Base-by-base conservation (phyloP, 2,113 vertebrate genomes). In the Calonectris borealis region DNA sequence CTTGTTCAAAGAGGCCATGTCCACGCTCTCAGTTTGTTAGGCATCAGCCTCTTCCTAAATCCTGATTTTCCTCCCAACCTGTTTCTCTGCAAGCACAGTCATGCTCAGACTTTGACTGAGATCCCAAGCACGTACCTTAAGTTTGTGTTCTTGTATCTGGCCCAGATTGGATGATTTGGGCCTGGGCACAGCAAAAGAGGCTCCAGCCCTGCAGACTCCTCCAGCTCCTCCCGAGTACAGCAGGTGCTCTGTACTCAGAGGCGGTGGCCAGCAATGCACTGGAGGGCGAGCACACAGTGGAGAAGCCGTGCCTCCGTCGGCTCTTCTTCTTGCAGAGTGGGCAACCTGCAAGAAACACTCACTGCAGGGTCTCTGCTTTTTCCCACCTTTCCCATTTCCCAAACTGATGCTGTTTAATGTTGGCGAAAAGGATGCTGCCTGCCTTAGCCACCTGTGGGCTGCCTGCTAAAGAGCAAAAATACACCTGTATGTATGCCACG, bases 281-380 rank as follows among this genome's bases (percentile, higher is more conserved):
- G 27, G 17, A 22, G 8, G 21, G 42, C 7, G 1, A 82, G 27
- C 25, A 29, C 27, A 34, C 24, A 27, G 73, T 1, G 0, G 17
- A 57, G 51, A 13, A 70, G 21, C 46, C 3, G 2, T 29, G 19
- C 13, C 52, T 51, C 61, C 3, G 1, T 7, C 0, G 2, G 42
- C 26, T 83, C 27, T 20, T 36, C 64, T 38, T 71, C 60, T 42
- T 62, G 42, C 57, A 80, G 36, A 40, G n/a, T 1, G 13, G 36
- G 17, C 25, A 52, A n/a, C 21, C 34, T 62, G 17, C 42, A 82
- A 84, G 54, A 48, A 83, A 25, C 36, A 9, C 25, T 17, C 64
- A 20, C 21, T 42, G 31, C 17, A 38, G 16, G 7, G 26, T 22
- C 40, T 88, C 58, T 61, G 66, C 46, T 72, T 82, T 68, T 13